Conservation (phyloP, 2,797 vertebrate species). For the Rhodeus uyekii region DNA sequence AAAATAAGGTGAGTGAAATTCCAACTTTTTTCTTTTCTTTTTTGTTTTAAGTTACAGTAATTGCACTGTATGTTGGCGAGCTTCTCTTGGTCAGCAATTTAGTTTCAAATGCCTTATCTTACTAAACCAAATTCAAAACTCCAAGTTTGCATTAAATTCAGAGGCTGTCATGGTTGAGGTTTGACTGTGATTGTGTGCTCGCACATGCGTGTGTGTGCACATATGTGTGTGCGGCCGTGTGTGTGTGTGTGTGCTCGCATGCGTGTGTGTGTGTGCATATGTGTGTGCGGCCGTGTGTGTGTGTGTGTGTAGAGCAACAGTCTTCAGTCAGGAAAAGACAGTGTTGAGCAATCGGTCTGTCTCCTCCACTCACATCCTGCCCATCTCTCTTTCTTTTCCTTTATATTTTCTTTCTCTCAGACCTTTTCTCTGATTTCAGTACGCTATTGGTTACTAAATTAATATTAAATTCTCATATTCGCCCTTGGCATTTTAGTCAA, state of each 20-base stretch:
- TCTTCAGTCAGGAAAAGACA: conserved; percentile 69
- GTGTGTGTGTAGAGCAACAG: conserved; percentile 36
- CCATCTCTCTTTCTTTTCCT: conserved; percentile 15
- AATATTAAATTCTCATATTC: too few relatives aligned
- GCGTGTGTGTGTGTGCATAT: conserved; percentile 60
- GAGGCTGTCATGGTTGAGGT: background rate
- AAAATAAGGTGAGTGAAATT: background rate
- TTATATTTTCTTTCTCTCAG: background rate
- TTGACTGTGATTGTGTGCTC: conserved; percentile 14
- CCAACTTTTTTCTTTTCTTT: background rate
- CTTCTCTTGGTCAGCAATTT: background rate
- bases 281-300: background rate
- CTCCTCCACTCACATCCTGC: conserved; percentile 55
- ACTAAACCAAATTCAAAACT: background rate
- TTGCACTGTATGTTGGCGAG: background rate
- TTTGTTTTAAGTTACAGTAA: background rate
- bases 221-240: background rate
- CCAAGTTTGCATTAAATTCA: background rate
- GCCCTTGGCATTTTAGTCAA: too few relatives aligned
- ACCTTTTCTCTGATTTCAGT: background rate
- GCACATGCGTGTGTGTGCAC: conserved; percentile 60
- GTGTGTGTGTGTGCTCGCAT: conserved; percentile 17
- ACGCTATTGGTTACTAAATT: background rate
- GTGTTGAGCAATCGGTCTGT: conserved; percentile 72
- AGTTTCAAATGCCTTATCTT: background rate